These are phyloP conservation scores for Drosophila ficusphila DNA, from an alignment of 1,140 invertebrate species.

Conservation along the genomic window DNA sequence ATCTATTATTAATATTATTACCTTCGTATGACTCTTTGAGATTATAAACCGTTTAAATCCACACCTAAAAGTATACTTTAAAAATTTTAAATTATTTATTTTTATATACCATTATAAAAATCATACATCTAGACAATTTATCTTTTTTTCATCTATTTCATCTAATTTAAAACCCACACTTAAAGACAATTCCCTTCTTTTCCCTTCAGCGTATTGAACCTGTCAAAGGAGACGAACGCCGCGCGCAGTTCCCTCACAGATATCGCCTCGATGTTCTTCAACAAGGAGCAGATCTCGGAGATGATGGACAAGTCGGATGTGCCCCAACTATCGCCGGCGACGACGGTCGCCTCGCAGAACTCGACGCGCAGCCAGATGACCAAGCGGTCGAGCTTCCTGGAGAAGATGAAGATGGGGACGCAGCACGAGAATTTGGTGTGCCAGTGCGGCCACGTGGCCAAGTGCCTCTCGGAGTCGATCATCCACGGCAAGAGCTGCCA, in stretches of 20 bases:
- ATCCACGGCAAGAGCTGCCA: constrained; percentile 89
- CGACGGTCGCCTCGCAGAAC: constrained; percentile 74
- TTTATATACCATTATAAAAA: too few species aligned
- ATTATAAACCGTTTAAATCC: too few species aligned
- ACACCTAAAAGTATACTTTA: too few species aligned
- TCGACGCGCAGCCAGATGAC: constrained; percentile 81
- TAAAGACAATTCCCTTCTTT: too few species aligned
- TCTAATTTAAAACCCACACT: too few species aligned
- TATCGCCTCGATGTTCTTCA: constrained; percentile 80
- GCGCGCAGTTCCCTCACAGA: constrained; percentile 73
- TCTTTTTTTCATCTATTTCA: too few species aligned
- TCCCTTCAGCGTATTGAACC: constrained; percentile 59
- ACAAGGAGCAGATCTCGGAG: constrained; percentile 79
- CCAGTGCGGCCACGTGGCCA: constrained; percentile 91
- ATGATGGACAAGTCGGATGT: constrained; percentile 81
- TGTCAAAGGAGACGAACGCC: constrained; percentile 73
- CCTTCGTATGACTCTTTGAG: too few species aligned
- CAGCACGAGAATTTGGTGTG: constrained; percentile 88
- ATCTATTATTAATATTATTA: too few species aligned
- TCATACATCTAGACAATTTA: too few species aligned
- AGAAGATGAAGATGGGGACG: constrained; percentile 89
- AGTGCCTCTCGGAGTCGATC: constrained; percentile 92
- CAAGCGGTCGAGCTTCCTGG: constrained; percentile 90
- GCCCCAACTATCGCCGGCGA: constrained; percentile 81
- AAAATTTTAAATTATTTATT: too few species aligned